Conservation (phyloP, 92 coral and sea anemone species). For the Metridium senile region DNA sequence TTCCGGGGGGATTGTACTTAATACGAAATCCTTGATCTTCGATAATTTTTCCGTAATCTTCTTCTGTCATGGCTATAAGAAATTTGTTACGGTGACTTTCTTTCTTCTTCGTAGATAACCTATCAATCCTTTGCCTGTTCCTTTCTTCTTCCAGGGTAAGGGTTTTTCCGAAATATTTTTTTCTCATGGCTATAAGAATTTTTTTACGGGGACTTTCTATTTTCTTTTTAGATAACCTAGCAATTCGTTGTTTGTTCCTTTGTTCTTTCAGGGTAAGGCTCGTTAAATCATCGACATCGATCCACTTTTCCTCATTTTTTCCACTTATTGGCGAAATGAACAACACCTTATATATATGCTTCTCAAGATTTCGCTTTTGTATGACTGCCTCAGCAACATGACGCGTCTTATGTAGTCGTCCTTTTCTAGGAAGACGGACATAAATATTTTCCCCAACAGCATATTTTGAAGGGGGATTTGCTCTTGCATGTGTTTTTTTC, state of each 20-base stretch:
- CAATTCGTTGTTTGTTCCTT: constrained; percentile 23
- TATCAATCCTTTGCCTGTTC: too few species aligned
- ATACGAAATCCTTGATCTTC: constrained; percentile 42
- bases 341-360: constrained; percentile 14
- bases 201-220: constrained; percentile 18
- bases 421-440: constrained; percentile 24
- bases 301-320: constrained; percentile 37
- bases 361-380: constrained; percentile 18
- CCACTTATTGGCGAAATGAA: constrained; percentile 26
- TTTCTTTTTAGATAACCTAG: constrained; percentile 21
- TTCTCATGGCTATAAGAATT: constrained; percentile 25
- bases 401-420: constrained; percentile 32
- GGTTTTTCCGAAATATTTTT: constrained; percentile 11
- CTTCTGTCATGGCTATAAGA: constrained; percentile 33
- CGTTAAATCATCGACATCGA: constrained; percentile 34
- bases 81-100: constrained; percentile 12
- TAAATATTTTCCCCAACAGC: constrained; percentile 40
- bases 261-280: constrained; percentile 48
- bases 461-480: constrained; percentile 49
- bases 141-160: constrained; percentile 36
- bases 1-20: constrained; percentile 44
- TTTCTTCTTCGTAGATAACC: constrained; percentile 14
- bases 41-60: constrained; percentile 18
- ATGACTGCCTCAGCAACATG: constrained; percentile 30
- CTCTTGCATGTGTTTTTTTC: constrained; percentile 28